Percentiles rank a stretch among this genome's conserved stretches.
phyloP scores from a whole-genome alignment of 2,113 vertebrate species.

The Thymallus thymallus region DNA sequence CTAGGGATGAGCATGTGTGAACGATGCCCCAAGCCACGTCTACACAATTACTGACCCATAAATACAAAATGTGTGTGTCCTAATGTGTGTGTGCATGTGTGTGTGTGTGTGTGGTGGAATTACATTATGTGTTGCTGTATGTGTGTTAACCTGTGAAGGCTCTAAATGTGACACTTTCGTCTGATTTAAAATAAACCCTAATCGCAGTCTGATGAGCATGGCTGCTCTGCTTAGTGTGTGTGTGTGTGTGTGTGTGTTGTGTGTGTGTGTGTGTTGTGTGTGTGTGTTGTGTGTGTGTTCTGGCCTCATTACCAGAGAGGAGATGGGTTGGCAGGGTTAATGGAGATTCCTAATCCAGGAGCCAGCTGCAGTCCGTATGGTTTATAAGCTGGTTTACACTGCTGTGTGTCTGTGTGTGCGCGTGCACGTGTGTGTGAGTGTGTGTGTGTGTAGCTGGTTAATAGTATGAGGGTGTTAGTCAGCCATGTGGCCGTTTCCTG shows the following conservation, averaged over 20 bases:
- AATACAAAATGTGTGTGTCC: slow-evolving; percentile 29
- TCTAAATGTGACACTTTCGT: no score
- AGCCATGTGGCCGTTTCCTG: slow-evolving; percentile 59
- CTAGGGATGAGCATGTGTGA: slow-evolving; percentile 46
- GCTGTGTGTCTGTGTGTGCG: slow-evolving; percentile 19
- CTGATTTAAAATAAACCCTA: no score
- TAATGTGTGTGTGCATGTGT: slow-evolving; percentile 15
- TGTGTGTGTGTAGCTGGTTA: slow-evolving; percentile 41
- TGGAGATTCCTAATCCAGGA: slow-evolving; percentile 66
- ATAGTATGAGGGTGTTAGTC: slow-evolving; percentile 53
- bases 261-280: slow-evolving; percentile 7
- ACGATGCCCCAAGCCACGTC: slow-evolving; percentile 36
- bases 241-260: slow-evolving; percentile 5
- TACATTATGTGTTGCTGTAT: slow-evolving; percentile 11
- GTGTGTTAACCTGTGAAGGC: background rate
- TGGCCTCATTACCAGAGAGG: slow-evolving; percentile 61
- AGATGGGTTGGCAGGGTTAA: slow-evolving; percentile 65
- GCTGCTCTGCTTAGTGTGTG: background rate
- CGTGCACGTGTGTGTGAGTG: slow-evolving; percentile 9
- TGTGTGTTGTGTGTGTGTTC: slow-evolving; percentile 24
- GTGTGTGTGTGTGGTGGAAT: slow-evolving; percentile 19
- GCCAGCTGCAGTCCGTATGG: slow-evolving; percentile 50
- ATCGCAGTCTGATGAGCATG: no score
- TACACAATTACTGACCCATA: slow-evolving; percentile 49
- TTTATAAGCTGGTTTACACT: slow-evolving; percentile 44